Evolutionary conservation across 2,888 invertebrate genomes (phyloP).

Genomic region (Campoplex capitator): DNA sequence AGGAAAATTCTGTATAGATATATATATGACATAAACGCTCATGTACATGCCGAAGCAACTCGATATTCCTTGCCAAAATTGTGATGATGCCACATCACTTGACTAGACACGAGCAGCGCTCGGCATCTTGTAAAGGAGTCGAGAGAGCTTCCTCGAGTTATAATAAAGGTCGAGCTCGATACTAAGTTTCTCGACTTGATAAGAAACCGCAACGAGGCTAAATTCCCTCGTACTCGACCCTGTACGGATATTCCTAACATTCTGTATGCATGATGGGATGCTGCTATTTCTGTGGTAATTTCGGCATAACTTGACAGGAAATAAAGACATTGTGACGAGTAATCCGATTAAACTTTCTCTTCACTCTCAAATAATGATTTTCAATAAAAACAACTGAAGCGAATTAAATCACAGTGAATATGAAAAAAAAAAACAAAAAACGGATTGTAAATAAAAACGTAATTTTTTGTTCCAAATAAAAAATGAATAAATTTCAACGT

Average conservation of each 20-base stretch:
- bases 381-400: background rate
- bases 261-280: slow-evolving; percentile 15
- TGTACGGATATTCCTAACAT: background rate
- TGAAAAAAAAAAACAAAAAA: no score
- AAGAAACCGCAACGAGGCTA: slow-evolving; percentile 33
- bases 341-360: background rate
- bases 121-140: slow-evolving; percentile 11
- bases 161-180: slow-evolving; percentile 54
- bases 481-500: background rate
- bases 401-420: background rate
- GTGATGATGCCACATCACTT: slow-evolving; percentile 41
- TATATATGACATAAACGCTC: background rate
- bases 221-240: slow-evolving; percentile 29
- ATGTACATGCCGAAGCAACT: slow-evolving; percentile 37
- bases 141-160: slow-evolving; percentile 28
- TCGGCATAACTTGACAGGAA: background rate
- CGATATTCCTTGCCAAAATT: slow-evolving; percentile 51
- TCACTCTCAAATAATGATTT: background rate
- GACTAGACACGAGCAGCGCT: slow-evolving; percentile 13
- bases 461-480: no score
- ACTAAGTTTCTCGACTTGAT: slow-evolving; percentile 41
- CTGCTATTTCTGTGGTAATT: slow-evolving; percentile 7
- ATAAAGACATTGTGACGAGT: background rate
- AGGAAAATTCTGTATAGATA: background rate
- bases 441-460: no score